Evolutionary conservation across 2,888 invertebrate genomes (phyloP).

Genomic region (Myopa testacea): DNA sequence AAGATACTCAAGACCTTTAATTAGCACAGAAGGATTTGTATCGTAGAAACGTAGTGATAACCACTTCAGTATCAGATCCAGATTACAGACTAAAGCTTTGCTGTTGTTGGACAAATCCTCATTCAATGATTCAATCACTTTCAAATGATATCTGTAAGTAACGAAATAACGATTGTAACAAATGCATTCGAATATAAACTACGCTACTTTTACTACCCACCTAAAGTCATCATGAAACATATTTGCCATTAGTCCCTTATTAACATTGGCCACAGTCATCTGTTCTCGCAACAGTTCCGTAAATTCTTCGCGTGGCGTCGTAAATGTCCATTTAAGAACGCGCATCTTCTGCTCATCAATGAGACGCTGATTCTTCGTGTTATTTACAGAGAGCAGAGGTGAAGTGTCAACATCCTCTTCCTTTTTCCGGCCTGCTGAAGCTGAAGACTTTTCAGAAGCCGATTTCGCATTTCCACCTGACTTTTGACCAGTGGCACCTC

Average conservation of each 20-base stretch:
- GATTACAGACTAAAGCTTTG: slow-evolving; percentile 85
- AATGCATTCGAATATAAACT: no score
- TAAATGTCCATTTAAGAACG: slow-evolving; percentile 95
- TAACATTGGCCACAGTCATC: slow-evolving; percentile 89
- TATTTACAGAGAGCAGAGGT: slow-evolving; percentile 83
- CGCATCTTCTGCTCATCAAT: slow-evolving; percentile 95
- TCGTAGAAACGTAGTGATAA: slow-evolving; percentile 96
- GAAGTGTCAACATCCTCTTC: slow-evolving; percentile 86
- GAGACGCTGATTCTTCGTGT: slow-evolving; percentile 90
- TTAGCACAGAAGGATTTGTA: slow-evolving; percentile 96
- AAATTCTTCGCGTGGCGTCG: slow-evolving; percentile 92
- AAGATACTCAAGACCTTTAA: slow-evolving; percentile 95
- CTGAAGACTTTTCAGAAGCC: slow-evolving; percentile 56
- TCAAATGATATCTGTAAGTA: slow-evolving; percentile 85
- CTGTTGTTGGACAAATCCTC: slow-evolving; percentile 86
- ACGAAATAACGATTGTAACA: no score
- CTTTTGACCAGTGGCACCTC: slow-evolving; percentile 50
- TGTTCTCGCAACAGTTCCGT: slow-evolving; percentile 91
- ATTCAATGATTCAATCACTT: slow-evolving; percentile 90
- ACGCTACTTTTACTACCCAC: slow-evolving; percentile 61
- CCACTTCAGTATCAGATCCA: slow-evolving; percentile 97
- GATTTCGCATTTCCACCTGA: slow-evolving; percentile 44
- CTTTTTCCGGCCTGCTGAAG: slow-evolving; percentile 76
- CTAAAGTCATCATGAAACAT: slow-evolving; percentile 96
- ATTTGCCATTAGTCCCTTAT: slow-evolving; percentile 85